Conservation (phyloP, 1,140 invertebrate species). For the Dendroctonus ponderosae region DNA sequence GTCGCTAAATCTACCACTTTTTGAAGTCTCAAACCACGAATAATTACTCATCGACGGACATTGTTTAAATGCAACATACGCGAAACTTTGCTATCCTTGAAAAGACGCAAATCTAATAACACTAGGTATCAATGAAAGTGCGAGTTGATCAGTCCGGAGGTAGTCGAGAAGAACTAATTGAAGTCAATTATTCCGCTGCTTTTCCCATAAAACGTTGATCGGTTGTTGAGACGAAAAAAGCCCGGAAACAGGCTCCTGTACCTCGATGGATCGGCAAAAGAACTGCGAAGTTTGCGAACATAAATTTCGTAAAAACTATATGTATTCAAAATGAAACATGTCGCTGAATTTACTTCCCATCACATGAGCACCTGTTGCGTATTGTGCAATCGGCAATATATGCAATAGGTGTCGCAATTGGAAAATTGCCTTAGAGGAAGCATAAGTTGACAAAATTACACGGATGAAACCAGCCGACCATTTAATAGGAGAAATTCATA, state of each 20-base stretch:
- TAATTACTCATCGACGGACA: no score
- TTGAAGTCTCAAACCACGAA: no score
- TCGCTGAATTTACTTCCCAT: neutral
- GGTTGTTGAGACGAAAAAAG: neutral
- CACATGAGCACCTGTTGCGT: neutral
- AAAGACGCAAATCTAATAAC: neutral
- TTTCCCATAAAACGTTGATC: neutral
- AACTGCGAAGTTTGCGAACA: no score
- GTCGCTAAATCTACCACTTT: no score
- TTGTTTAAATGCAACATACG: no score
- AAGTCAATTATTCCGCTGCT: neutral
- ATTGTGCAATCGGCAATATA: neutral
- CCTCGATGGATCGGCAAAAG: no score
- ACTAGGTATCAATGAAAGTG: neutral
- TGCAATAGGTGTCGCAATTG: conserved; percentile 5
- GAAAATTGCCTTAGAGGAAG: conserved; percentile 1
- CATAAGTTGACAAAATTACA: neutral
- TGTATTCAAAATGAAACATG: no score
- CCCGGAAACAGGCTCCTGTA: neutral
- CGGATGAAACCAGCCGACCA: no score
- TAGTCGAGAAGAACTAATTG: conserved; percentile 1
- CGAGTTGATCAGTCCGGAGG: neutral
- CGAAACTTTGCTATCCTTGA: no score
- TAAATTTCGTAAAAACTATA: no score
- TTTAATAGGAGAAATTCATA: no score